Evolutionary conservation across 2,113 vertebrate species (phyloP), one percentile per base, ranked within the genome.

Genomic region (Microtus montanus): DNA sequence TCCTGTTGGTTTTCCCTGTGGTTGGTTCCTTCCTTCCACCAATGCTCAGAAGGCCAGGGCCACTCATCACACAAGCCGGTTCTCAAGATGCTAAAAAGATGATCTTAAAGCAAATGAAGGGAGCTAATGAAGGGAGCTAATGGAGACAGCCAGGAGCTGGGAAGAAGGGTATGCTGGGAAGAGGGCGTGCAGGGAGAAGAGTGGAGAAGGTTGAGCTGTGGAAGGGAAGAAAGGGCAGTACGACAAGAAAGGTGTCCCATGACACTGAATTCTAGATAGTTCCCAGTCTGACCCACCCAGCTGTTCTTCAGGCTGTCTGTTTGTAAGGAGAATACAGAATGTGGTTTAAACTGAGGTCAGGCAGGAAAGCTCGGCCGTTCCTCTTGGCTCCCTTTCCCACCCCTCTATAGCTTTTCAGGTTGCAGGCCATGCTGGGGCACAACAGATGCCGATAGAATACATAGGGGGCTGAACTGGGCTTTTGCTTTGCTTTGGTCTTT

Each of bases 361-460:
- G 1, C 63, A 38, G 44, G 4, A 83, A 85, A 85, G 9, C 47
- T 12, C 2, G 10, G 35, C 47, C 3, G 35, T 68, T 91, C 70
- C 20, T 68, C 54, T 49, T 44, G 19, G 44, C n/a, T 70, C 41
- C 15, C 71, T 13, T 47, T 89, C 52, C 73, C 0, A 0, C 2
- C 6, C 70, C 70, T 64, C 49, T 64, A 33, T 86, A 19, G 19
- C 83, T 88, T 95, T 87, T 28, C 84, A 96, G 82, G 79, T 30
- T 70, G 63, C 91, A 96, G 95, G 71, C 63, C 63, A 26, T 13
- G 9, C 28, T 26, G 28, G 64, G 38, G n/a, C 26, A 11, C 70
- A 14, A 92, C 70, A 91, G 52, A 90, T 38, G 74, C 80, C 93
- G 83, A 12, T 70, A 15, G 86, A 89, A 44, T 1, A 41, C 90